These are phyloP conservation scores for Clangula hyemalis DNA, from an alignment of 2,797 vertebrate genomes.

Conservation along the genomic window DNA sequence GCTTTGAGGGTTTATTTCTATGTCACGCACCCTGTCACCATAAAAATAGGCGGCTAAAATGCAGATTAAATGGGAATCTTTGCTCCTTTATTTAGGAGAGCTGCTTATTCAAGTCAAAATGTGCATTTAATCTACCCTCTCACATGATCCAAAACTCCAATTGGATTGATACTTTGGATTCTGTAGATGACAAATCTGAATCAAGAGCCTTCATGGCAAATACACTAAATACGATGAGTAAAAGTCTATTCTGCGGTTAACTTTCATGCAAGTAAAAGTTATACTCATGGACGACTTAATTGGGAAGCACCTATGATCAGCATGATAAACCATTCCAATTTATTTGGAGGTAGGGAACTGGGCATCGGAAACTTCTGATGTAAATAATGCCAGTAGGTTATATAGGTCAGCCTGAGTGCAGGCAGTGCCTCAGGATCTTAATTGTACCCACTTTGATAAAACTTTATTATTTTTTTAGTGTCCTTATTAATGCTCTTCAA, in stretches of 20 bases:
- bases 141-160: not conserved
- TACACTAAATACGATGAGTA: not conserved
- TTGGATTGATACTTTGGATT: not conserved
- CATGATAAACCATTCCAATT: not conserved
- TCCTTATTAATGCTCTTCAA: slow-evolving; percentile 61
- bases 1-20: not conserved
- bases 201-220: not conserved
- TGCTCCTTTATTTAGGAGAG: not conserved
- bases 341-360: not conserved
- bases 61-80: not conserved
- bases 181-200: not conserved
- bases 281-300: not conserved
- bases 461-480: slow-evolving; percentile 37
- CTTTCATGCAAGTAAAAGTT: not conserved
- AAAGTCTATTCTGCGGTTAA: not conserved
- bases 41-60: not conserved
- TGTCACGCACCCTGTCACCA: not conserved
- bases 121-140: not conserved
- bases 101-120: not conserved
- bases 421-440: slow-evolving; percentile 17
- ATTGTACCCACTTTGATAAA: slow-evolving; percentile 28
- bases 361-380: not conserved
- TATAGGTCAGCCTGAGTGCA: not conserved
- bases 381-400: not conserved
- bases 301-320: not conserved